phyloP scores from a whole-genome alignment of 2,888 invertebrate species.

The Drosophila recens region DNA sequence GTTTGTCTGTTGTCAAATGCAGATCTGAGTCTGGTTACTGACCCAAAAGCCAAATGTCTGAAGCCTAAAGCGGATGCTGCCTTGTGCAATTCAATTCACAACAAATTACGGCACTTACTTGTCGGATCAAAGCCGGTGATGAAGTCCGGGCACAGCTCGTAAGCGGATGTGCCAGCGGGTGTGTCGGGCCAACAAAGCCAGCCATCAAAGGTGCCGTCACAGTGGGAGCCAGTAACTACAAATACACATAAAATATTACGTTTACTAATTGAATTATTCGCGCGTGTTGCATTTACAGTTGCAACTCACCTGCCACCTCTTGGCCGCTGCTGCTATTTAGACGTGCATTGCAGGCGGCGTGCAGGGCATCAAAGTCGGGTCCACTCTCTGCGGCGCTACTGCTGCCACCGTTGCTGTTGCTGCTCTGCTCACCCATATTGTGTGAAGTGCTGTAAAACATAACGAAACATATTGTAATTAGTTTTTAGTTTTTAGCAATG shows the following conservation, averaged over 20 bases:
- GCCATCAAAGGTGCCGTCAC: constrained; percentile 91
- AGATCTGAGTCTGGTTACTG: constrained; percentile 27
- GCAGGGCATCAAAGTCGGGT: constrained; percentile 78
- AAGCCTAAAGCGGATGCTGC: constrained; percentile 47
- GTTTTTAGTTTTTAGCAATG: constrained; percentile 53
- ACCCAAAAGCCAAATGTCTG: constrained; percentile 18
- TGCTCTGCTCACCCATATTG: constrained; percentile 61
- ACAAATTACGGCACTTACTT: constrained; percentile 86
- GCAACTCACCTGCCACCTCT: constrained; percentile 69
- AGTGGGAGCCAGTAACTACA: constrained; percentile 87
- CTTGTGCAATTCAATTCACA: constrained; percentile 54
- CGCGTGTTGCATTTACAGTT: constrained; percentile 26
- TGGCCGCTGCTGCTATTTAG: constrained; percentile 75
- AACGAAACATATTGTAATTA: constrained; percentile 56
- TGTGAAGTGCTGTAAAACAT: constrained; percentile 37
- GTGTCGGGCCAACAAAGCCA: constrained; percentile 94
- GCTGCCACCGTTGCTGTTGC: constrained; percentile 39
- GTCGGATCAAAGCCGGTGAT: constrained; percentile 91
- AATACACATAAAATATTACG: constrained; percentile 6
- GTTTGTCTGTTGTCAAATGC: constrained; percentile 58
- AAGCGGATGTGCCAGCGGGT: constrained; percentile 88
- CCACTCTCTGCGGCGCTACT: constrained; percentile 57
- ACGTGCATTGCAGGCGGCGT: constrained; percentile 77
- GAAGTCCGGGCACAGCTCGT: constrained; percentile 90
- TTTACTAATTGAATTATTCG: constrained; percentile 30